These are phyloP conservation scores for Trichonephila clavipes DNA, from an alignment of 1,140 invertebrate species.

Conservation along the genomic window DNA sequence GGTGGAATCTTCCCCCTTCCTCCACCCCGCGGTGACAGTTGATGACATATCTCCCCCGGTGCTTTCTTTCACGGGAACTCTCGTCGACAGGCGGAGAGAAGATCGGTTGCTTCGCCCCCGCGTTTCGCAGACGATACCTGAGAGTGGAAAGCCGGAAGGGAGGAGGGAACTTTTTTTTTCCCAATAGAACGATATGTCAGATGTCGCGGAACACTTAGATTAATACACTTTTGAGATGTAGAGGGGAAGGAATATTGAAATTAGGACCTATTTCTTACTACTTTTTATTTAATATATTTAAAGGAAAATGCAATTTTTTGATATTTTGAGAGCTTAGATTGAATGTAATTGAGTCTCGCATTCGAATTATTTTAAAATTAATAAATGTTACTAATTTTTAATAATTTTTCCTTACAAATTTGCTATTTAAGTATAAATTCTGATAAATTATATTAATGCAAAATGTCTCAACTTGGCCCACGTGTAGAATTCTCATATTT, in stretches of 20 bases:
- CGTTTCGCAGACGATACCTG: background rate
- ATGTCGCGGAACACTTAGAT: background rate
- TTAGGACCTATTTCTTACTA: background rate
- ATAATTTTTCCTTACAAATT: too few species aligned
- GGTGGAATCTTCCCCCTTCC: background rate
- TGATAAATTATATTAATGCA: too few species aligned
- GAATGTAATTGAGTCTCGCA: too few species aligned
- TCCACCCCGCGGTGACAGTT: constrained; percentile 14
- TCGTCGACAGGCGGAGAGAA: constrained; percentile 8
- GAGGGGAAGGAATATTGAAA: background rate
- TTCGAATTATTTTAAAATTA: too few species aligned
- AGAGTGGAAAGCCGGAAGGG: too few species aligned
- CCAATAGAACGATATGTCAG: constrained; percentile 4
- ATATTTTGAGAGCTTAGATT: background rate
- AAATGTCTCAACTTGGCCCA: too few species aligned
- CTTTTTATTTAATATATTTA: background rate
- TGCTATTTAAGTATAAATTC: too few species aligned
- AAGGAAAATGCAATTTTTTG: background rate
- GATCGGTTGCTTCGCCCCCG: constrained; percentile 3
- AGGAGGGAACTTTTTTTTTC: background rate
- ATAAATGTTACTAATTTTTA: too few species aligned
- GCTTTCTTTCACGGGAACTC: background rate
- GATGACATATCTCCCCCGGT: constrained; percentile 3
- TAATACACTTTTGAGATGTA: background rate
- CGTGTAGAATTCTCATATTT: too few species aligned